Conservation (phyloP, 2,888 invertebrate species). For the Drosophila subsilvestris region DNA sequence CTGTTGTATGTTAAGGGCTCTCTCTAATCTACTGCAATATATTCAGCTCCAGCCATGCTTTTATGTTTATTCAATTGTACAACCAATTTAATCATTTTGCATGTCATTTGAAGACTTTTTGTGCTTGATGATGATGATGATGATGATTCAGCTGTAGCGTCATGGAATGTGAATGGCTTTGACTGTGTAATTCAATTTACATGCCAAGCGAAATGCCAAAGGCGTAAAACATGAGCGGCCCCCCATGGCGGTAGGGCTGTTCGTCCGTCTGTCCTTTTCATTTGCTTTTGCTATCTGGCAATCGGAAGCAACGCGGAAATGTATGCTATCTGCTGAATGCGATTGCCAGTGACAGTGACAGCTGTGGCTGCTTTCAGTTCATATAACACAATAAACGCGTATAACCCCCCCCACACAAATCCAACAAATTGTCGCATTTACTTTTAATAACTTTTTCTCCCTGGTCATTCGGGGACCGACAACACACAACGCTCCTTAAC, state of each 20-base stretch:
- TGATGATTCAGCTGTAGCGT: conserved; percentile 33
- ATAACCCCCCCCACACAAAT: conserved; percentile 13
- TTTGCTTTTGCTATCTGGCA: conserved; percentile 6
- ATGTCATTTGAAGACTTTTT: conserved; percentile 40
- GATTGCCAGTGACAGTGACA: conserved; percentile 34
- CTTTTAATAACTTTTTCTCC: conserved; percentile 35
- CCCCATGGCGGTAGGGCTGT: not conserved
- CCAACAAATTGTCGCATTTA: conserved; percentile 39
- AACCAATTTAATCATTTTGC: conserved; percentile 11
- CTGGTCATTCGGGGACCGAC: conserved; percentile 10
- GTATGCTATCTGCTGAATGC: conserved; percentile 35
- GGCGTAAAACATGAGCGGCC: conserved; percentile 1
- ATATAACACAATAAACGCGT: not conserved
- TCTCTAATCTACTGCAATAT: not conserved
- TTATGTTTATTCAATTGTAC: not conserved
- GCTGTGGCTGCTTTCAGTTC: conserved; percentile 28
- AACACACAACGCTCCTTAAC: not conserved
- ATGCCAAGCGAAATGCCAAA: conserved; percentile 35
- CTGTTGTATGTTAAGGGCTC: not conserved
- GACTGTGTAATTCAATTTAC: conserved; percentile 65
- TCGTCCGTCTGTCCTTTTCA: not conserved
- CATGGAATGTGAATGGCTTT: conserved; percentile 39
- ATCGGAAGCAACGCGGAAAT: conserved; percentile 41
- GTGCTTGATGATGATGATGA: not conserved
- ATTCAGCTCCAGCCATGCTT: not conserved